Conservation (phyloP, 2,113 vertebrate species). For the Myocastor coypus region DNA sequence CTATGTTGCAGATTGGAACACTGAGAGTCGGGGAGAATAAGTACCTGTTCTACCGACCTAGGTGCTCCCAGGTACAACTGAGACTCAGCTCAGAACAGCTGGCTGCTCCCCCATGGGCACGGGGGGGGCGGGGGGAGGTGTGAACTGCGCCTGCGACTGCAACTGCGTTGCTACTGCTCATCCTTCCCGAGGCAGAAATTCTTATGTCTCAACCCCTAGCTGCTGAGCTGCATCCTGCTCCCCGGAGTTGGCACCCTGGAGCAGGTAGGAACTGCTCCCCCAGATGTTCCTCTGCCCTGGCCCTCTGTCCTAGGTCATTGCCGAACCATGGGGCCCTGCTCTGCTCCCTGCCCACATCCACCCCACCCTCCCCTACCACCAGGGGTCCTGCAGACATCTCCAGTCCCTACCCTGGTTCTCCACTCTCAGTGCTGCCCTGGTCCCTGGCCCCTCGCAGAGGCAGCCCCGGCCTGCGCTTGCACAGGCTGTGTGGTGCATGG, state of each 20-base stretch:
- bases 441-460: no score
- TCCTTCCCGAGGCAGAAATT: background rate
- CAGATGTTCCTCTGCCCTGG: background rate
- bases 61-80: background rate
- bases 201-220: background rate
- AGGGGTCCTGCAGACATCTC: accelerated
- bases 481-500: accelerated
- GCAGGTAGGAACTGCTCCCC: background rate
- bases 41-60: background rate
- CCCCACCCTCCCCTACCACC: background rate
- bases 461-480: background rate
- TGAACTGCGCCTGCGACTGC: background rate
- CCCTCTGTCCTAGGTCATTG: background rate
- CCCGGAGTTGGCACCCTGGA: background rate
- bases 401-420: accelerated
- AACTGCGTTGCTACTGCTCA: background rate
- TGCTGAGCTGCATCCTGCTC: background rate
- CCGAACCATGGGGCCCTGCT: background rate
- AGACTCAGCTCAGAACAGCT: background rate
- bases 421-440: background rate
- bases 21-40: background rate
- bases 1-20: slow-evolving; percentile 30
- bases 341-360: background rate
- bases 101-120: background rate
- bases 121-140: no score